Evolutionary conservation across 2,113 vertebrate species (phyloP), one percentile per base, ranked within the genome.

Genomic region (Lethenteron camtschaticum): DNA sequence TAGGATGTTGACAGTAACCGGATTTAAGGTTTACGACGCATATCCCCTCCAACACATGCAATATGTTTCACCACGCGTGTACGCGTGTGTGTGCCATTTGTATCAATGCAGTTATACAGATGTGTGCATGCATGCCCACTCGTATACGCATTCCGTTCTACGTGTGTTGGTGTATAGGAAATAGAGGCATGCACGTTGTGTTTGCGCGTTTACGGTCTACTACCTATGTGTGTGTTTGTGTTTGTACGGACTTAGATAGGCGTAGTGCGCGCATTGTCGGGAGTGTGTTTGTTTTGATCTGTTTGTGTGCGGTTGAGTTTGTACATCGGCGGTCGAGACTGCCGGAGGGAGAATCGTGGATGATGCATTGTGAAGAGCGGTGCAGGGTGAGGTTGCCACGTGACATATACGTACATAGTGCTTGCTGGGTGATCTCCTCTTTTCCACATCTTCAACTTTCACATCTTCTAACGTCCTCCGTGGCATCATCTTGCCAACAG

Each of bases 401-500:
- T 41, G 3, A 41, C 8, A 66, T 16, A 24, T 66, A 66, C 63
- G n/a, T 24, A 66, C 63, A 24, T 66, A 66, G 63, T 66, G 63
- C 63, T 66, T 66, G 63, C 63, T 66, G n/a, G 63, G 63, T 66
- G 24, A 16, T 66, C 63, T 9, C 24, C 63, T 66, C 63, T 66
- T 66, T 24, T 66, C 63, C 63, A 66, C 63, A 66, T 66, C 63
- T 24, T 66, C 63, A n/a, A 66, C 63, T 66, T 66, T 66, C 63
- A 66, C 63, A 66, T 66, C 63, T 24, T 16, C 63, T 66, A 66
- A n/a, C n/a, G 63, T 66, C 9, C 63, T n/a, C 24, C 63, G n/a
- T n/a, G 63, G 24, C 63, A 66, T 66, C 63, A 66, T 66, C 41
- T 41, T 41, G 41, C 41, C 41, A 41, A 41, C 41, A 41, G 41